Evolutionary conservation across 2,888 invertebrate species (phyloP).

Genomic region (Oligia fasciuncula): DNA sequence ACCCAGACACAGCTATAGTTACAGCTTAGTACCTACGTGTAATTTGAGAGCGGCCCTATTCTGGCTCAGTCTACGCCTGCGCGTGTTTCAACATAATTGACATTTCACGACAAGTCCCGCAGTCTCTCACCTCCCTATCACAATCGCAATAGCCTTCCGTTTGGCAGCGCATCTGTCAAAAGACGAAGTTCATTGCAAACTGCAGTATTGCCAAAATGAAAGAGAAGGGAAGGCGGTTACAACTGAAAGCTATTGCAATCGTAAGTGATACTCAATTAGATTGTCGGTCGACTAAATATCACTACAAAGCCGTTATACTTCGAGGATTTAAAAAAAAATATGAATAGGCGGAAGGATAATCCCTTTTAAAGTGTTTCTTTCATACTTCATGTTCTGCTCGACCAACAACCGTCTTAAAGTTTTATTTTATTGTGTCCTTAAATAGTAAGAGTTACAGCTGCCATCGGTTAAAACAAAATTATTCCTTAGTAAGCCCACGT

Average conservation of each 20-base stretch:
- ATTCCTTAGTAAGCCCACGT: background rate
- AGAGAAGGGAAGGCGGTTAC: background rate
- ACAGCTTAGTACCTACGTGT: background rate
- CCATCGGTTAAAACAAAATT: constrained; percentile 6
- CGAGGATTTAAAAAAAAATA: background rate
- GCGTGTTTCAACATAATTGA: constrained; percentile 35
- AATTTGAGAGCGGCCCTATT: constrained; percentile 6
- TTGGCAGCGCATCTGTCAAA: background rate
- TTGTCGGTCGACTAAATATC: background rate
- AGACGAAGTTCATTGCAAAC: constrained; percentile 1
- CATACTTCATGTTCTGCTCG: background rate
- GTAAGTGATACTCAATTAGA: background rate
- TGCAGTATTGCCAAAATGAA: constrained; percentile 7
- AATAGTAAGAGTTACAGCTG: constrained; percentile 20
- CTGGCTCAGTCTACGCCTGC: constrained; percentile 11
- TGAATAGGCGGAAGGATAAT: constrained; percentile 14
- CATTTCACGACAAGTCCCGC: constrained; percentile 18
- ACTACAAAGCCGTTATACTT: background rate
- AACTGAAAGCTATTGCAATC: background rate
- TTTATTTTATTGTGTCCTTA: background rate
- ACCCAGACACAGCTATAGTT: background rate
- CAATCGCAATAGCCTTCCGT: constrained; percentile 9
- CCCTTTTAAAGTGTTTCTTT: background rate
- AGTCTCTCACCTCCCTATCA: background rate
- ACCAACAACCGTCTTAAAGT: background rate